phyloP scores from a whole-genome alignment of 2,888 invertebrate species.

The Reticulitermes lucifugus region DNA sequence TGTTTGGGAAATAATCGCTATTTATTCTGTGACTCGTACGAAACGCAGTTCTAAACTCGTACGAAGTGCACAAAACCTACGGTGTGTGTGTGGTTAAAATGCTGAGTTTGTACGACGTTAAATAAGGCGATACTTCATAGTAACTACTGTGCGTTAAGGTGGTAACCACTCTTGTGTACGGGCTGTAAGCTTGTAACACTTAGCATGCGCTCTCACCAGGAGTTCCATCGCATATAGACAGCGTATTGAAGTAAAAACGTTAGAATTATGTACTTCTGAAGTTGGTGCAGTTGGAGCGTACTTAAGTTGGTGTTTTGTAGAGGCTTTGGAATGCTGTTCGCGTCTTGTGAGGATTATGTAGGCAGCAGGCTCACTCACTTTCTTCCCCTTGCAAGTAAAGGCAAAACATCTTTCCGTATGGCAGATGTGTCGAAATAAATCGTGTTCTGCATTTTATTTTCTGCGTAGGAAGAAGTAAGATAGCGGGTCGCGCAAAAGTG shows the following conservation, averaged over 20 bases:
- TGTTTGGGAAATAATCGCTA: too few relatives aligned
- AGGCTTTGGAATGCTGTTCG: background rate
- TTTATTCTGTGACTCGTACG: too few relatives aligned
- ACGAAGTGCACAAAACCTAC: too few relatives aligned
- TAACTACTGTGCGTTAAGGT: too few relatives aligned
- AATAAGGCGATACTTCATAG: too few relatives aligned
- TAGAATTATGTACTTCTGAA: background rate
- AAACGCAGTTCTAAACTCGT: too few relatives aligned
- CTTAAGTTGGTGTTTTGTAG: background rate
- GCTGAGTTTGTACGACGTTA: too few relatives aligned
- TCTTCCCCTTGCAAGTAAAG: background rate
- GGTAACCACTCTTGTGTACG: too few relatives aligned
- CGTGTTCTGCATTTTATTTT: conserved; percentile 4
- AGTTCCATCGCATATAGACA: background rate
- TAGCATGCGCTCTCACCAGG: too few relatives aligned
- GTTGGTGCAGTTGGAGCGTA: background rate
- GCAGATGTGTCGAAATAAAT: conserved; percentile 4
- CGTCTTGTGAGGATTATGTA: background rate
- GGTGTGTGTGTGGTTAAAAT: too few relatives aligned
- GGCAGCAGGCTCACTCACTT: background rate
- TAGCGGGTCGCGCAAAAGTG: background rate
- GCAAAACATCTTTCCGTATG: background rate
- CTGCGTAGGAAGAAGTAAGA: background rate
- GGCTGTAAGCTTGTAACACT: too few relatives aligned
- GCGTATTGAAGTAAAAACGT: background rate